Evolutionary conservation across 1,140 invertebrate genomes (phyloP).

Genomic region (Spodoptera litura): DNA sequence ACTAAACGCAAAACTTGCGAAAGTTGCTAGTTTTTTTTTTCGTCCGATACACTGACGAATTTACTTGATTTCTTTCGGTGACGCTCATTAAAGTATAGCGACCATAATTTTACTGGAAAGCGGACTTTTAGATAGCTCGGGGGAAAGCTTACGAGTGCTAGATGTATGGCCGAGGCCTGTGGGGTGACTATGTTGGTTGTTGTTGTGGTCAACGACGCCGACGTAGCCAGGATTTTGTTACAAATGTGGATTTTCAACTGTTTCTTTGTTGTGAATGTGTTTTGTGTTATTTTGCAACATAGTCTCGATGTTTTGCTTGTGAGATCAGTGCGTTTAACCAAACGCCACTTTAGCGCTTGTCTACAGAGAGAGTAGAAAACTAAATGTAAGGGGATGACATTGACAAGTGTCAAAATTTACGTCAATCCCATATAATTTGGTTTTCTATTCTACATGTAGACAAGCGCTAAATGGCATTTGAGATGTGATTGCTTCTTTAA

Average conservation of each 20-base stretch:
- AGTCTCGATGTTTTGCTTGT: too few species aligned
- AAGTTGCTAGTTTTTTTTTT: slow-evolving; percentile 57
- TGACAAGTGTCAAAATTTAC: too few species aligned
- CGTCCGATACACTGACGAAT: slow-evolving; percentile 54
- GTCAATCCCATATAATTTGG: too few species aligned
- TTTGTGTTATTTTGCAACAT: background rate
- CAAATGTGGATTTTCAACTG: background rate
- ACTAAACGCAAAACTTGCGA: slow-evolving; percentile 43
- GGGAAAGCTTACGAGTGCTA: slow-evolving; percentile 53
- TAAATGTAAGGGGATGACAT: too few species aligned
- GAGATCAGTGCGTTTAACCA: too few species aligned
- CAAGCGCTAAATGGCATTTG: too few species aligned
- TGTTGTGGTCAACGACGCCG: background rate
- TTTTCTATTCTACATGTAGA: too few species aligned
- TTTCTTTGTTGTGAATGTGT: background rate
- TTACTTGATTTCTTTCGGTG: slow-evolving; percentile 68
- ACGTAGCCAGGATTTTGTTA: background rate
- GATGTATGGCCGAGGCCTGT: slow-evolving; percentile 26
- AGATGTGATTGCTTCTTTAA: too few species aligned
- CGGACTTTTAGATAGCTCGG: slow-evolving; percentile 46
- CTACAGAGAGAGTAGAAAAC: too few species aligned
- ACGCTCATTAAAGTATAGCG: slow-evolving; percentile 60
- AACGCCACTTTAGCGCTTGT: too few species aligned
- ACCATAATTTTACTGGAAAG: slow-evolving; percentile 54
- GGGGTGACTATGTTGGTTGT: slow-evolving; percentile 38